A percentile compares a stretch with the other conserved stretches of the same genome.
Evolutionary conservation across 2,888 invertebrate genomes (phyloP).

Genomic region (Diaperis boleti): DNA sequence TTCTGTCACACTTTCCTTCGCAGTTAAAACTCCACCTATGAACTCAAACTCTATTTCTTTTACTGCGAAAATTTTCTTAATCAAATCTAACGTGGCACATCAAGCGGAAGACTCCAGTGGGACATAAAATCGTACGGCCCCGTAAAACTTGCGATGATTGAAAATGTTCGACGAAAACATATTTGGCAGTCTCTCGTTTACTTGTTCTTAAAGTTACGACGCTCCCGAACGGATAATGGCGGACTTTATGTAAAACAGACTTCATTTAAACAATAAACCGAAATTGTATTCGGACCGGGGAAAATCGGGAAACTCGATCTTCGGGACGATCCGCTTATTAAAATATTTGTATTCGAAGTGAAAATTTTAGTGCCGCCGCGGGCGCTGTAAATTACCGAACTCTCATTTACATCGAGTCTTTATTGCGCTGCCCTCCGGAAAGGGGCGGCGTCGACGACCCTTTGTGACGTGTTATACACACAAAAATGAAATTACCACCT

Average conservation of each 20-base stretch:
- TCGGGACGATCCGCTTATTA: constrained; percentile 13
- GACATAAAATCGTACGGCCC: constrained; percentile 57
- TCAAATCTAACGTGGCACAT: constrained; percentile 59
- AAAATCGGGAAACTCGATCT: constrained; percentile 5
- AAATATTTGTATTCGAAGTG: constrained; percentile 29
- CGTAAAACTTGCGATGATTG: constrained; percentile 58
- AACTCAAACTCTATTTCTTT: constrained; percentile 51
- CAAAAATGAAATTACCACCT: neutral
- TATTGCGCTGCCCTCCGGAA: constrained; percentile 6
- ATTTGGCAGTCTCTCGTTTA: constrained; percentile 49
- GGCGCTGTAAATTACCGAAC: constrained; percentile 18
- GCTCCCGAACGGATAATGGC: constrained; percentile 30
- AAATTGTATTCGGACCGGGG: constrained; percentile 25
- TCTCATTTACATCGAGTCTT: constrained; percentile 19
- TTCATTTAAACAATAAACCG: constrained; percentile 38
- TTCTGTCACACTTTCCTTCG: constrained; percentile 53
- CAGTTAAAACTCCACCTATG: constrained; percentile 42
- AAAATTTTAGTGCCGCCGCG: constrained; percentile 21
- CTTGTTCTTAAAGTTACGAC: constrained; percentile 48
- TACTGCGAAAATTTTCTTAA: constrained; percentile 59
- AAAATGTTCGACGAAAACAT: constrained; percentile 58
- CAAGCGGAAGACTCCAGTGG: constrained; percentile 57
- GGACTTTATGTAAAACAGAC: constrained; percentile 46
- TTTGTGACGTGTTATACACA: neutral
- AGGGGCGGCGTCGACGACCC: neutral